phyloP scores from a whole-genome alignment of 92 coral and sea anemone species.

The Porites lobata region DNA sequence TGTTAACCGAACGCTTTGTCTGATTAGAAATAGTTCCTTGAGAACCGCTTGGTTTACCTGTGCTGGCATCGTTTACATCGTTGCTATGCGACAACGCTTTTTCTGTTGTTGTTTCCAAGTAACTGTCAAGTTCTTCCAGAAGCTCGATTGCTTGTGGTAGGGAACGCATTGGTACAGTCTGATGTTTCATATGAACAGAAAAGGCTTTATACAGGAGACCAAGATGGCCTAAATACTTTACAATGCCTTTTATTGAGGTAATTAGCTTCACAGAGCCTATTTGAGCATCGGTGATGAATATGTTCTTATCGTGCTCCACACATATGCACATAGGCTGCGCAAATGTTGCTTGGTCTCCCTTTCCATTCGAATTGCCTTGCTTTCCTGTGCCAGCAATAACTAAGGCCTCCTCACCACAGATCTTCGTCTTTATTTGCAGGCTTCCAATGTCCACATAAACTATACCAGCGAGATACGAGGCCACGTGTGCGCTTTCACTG shows the following conservation, averaged over 20 bases:
- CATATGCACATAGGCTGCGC: conserved; percentile 75
- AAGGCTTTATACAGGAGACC: conserved; percentile 55
- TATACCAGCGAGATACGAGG: conserved; percentile 53
- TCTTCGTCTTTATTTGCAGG: conserved; percentile 44
- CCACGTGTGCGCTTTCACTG: conserved; percentile 71
- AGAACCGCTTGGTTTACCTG: too few relatives aligned
- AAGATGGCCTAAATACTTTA: conserved; percentile 46
- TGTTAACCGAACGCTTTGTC: too few relatives aligned
- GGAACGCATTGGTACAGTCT: conserved; percentile 44
- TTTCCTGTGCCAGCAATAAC: conserved; percentile 59
- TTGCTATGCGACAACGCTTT: too few relatives aligned
- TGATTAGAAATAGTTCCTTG: too few relatives aligned
- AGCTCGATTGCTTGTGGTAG: conserved; percentile 53
- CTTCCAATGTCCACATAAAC: conserved; percentile 59
- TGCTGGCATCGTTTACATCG: too few relatives aligned
- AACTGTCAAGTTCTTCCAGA: conserved; percentile 58
- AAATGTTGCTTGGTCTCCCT: conserved; percentile 70
- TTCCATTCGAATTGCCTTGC: conserved; percentile 61
- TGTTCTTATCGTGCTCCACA: conserved; percentile 61
- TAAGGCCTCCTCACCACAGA: conserved; percentile 47
- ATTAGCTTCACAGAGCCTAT: conserved; percentile 56
- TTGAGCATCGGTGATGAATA: conserved; percentile 65
- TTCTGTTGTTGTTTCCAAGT: too few relatives aligned
- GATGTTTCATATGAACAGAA: conserved; percentile 63
- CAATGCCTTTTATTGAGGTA: conserved; percentile 48